Conservation (phyloP, 2,113 vertebrate genomes). For the Zootoca vivipara region DNA sequence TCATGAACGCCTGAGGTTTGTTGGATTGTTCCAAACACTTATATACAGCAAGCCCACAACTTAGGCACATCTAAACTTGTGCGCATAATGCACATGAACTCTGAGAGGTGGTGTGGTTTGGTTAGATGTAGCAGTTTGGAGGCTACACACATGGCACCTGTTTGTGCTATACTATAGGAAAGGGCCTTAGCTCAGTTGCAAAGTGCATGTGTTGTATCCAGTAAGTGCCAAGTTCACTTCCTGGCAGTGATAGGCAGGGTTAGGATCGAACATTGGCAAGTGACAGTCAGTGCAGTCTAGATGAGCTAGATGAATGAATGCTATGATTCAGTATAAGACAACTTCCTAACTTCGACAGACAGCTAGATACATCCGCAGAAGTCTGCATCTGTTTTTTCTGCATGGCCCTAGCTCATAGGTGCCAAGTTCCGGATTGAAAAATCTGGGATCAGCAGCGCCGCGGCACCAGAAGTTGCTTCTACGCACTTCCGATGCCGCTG, state of each 20-base stretch:
- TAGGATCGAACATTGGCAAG: not conserved
- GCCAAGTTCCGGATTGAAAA: too few species aligned
- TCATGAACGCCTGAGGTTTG: slow-evolving; percentile 44
- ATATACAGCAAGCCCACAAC: too few species aligned
- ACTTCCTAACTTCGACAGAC: not conserved
- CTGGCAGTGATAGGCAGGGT: not conserved
- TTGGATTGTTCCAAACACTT: not conserved
- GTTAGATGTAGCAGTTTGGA: too few species aligned
- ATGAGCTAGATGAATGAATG: too few species aligned
- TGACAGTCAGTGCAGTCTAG: not conserved
- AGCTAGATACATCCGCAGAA: not conserved
- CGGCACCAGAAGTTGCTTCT: too few species aligned
- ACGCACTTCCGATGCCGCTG: too few species aligned
- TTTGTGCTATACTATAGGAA: not conserved
- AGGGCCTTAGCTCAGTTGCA: not conserved
- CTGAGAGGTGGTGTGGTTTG: too few species aligned
- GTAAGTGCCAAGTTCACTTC: not conserved
- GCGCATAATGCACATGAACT: too few species aligned
- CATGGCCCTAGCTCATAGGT: not conserved
- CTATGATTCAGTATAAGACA: too few species aligned
- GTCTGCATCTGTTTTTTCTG: not conserved
- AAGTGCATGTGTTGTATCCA: not conserved
- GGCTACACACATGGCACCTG: too few species aligned
- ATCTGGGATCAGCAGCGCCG: too few species aligned
- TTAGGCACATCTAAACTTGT: too few species aligned